phyloP scores from a whole-genome alignment of 2,888 invertebrate genomes.

The Leuctra nigra region DNA sequence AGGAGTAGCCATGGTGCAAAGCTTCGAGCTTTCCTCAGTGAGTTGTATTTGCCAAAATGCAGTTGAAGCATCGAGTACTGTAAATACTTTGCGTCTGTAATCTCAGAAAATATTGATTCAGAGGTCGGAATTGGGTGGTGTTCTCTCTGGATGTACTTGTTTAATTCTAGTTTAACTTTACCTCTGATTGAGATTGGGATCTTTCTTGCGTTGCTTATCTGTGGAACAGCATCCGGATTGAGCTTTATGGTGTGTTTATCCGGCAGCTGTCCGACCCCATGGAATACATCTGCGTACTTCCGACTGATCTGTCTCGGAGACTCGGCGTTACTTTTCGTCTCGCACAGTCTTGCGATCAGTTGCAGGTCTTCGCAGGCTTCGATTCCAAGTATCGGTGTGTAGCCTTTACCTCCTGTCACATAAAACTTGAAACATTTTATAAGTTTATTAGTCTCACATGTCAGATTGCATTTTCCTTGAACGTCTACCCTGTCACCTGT shows the following conservation, averaged over 20 bases:
- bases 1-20: conserved; percentile 22
- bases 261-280: not conserved
- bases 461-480: too few species aligned
- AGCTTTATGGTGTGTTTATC: not conserved
- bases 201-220: not conserved
- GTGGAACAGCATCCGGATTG: not conserved
- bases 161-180: not conserved
- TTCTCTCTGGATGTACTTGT: not conserved
- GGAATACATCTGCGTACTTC: too few species aligned
- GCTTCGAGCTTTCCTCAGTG: not conserved
- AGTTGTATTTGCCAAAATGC: conserved; percentile 19
- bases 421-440: too few species aligned
- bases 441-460: too few species aligned
- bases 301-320: too few species aligned
- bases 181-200: not conserved
- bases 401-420: too few species aligned
- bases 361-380: not conserved
- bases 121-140: conserved; percentile 5
- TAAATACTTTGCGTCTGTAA: not conserved
- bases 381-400: not conserved
- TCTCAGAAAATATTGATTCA: not conserved
- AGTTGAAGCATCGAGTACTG: too few species aligned
- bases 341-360: not conserved
- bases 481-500: too few species aligned
- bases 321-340: too few species aligned